These are phyloP conservation scores for Hassar affinis DNA, from an alignment of 2,113 vertebrate genomes.

Conservation along the genomic window DNA sequence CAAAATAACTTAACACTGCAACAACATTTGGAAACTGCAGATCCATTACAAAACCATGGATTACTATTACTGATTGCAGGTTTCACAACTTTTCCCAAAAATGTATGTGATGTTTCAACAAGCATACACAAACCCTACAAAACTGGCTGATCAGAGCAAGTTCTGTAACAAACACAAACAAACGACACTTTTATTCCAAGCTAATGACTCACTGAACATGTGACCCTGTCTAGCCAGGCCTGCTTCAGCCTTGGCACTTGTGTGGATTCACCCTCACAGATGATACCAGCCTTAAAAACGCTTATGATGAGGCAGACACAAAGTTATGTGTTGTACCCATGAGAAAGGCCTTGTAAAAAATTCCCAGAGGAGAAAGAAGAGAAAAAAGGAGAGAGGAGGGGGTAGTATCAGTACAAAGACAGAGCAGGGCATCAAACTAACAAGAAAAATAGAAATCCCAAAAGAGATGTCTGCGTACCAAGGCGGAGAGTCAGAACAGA, in stretches of 20 bases:
- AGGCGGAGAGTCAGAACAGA: background rate
- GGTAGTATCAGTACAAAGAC: background rate
- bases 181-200: slow-evolving; percentile 27
- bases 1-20: background rate
- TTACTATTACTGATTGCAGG: background rate
- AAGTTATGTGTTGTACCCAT: slow-evolving; percentile 6
- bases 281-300: background rate
- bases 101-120: background rate
- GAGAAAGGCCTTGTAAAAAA: slow-evolving; percentile 2
- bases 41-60: background rate
- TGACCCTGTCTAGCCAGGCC: slow-evolving; percentile 10
- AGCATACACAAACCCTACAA: background rate
- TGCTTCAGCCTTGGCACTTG: slow-evolving; percentile 1
- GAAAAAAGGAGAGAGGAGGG: background rate
- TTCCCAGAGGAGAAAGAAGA: background rate
- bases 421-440: background rate
- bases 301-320: background rate
- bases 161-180: background rate
- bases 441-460: background rate
- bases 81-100: background rate
- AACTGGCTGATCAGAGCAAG: background rate
- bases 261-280: background rate
- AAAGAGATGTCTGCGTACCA: background rate
- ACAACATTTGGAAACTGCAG: background rate
- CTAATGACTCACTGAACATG: slow-evolving; percentile 31